A percentile compares a stretch with the other conserved stretches of the same genome.
These are phyloP conservation scores for Sinocyclocheilus anophthalmus DNA, from an alignment of 2,113 vertebrate species.

Conservation along the genomic window DNA sequence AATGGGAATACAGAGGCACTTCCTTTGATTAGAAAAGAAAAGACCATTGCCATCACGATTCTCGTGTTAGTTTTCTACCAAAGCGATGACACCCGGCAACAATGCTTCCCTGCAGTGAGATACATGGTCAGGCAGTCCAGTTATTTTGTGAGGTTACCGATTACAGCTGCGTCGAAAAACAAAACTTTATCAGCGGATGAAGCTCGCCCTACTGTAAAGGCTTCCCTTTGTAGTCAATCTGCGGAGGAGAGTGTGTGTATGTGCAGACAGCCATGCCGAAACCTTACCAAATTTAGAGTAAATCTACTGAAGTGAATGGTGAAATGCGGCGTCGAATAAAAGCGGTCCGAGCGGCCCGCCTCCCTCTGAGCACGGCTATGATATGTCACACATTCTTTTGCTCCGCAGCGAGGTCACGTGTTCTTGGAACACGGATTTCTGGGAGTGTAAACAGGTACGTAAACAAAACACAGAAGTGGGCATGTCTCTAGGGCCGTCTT, in stretches of 20 bases:
- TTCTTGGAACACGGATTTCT: slow-evolving; percentile 75
- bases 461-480: slow-evolving; percentile 67
- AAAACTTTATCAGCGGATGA: slow-evolving; percentile 68
- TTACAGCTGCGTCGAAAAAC: slow-evolving; percentile 37
- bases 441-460: slow-evolving; percentile 80
- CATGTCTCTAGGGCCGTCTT: slow-evolving; percentile 49
- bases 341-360: slow-evolving; percentile 40
- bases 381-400: slow-evolving; percentile 79
- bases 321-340: neutral
- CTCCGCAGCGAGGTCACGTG: slow-evolving; percentile 71
- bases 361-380: slow-evolving; percentile 59
- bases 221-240: slow-evolving; percentile 72
- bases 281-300: neutral
- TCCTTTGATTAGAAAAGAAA: slow-evolving; percentile 81
- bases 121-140: slow-evolving; percentile 80
- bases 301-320: slow-evolving; percentile 14
- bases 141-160: slow-evolving; percentile 78
- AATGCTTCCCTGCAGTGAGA: slow-evolving; percentile 75
- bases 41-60: slow-evolving; percentile 68
- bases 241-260: slow-evolving; percentile 27
- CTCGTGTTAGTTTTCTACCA: slow-evolving; percentile 65
- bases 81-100: slow-evolving; percentile 70
- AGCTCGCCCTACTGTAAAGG: slow-evolving; percentile 70
- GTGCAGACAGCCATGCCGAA: slow-evolving; percentile 34
- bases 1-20: slow-evolving; percentile 86